Evolutionary conservation across 2,797 vertebrate species (phyloP).

Genomic region (Gouania willdenowi): DNA sequence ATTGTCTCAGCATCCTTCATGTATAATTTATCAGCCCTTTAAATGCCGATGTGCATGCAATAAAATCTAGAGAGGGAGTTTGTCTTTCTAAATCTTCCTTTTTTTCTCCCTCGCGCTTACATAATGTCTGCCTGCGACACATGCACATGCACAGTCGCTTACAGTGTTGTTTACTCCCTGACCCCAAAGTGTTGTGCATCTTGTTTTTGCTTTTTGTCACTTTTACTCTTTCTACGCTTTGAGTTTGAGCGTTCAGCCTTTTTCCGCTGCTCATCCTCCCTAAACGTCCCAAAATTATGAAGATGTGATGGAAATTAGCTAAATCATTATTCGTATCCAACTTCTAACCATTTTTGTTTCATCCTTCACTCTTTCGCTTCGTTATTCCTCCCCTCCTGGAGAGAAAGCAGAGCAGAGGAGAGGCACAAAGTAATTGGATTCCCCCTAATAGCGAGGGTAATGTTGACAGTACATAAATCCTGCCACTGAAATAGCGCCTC

Average conservation of each 20-base stretch:
- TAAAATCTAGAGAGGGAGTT: conserved; percentile 67
- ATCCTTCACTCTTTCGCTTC: conserved; percentile 54
- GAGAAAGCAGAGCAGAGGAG: conserved; percentile 54
- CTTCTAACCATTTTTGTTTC: conserved; percentile 49
- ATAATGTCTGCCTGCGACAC: conserved; percentile 2
- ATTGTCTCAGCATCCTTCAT: conserved; percentile 72
- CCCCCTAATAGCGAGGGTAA: conserved; percentile 79
- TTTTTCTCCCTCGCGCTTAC: conserved; percentile 25
- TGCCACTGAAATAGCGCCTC: conserved; percentile 77
- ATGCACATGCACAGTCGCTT: conserved; percentile 17
- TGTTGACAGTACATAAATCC: conserved; percentile 85
- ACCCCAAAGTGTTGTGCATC: conserved; percentile 19
- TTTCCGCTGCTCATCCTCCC: conserved; percentile 17
- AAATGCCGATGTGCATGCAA: conserved; percentile 73
- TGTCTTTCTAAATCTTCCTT: conserved; percentile 56
- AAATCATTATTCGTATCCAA: conserved; percentile 44
- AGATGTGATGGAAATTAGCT: conserved; percentile 47
- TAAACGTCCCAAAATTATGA: conserved; percentile 57
- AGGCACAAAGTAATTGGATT: conserved; percentile 77
- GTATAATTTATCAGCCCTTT: conserved; percentile 76
- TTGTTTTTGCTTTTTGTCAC: conserved; percentile 32
- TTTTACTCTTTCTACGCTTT: too few relatives aligned
- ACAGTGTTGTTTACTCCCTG: conserved; percentile 30
- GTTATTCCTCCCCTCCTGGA: conserved; percentile 42
- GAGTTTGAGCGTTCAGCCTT: conserved; percentile 24